Conservation (phyloP, 2,113 vertebrate genomes). For the mouse (Mus musculus) region GRCm39 chrX:99211501-99212000, state of each 20-base stretch:
- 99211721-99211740: conserved; percentile 6
- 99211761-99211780: neutral
- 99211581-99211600: too few relatives aligned
- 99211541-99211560: too few relatives aligned
- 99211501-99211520: too few relatives aligned
- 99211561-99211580: too few relatives aligned
- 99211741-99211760: neutral
- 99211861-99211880: neutral
- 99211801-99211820: neutral
- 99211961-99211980: conserved; percentile 35
- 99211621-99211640: too few relatives aligned
- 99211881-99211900: conserved; percentile 37
- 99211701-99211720: neutral
- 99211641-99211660: too few relatives aligned
- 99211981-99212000: conserved; percentile 28
- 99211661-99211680: too few relatives aligned
- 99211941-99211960: conserved; percentile 18
- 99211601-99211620: too few relatives aligned
- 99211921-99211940: conserved; percentile 37
- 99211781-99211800: neutral
- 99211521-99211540: too few relatives aligned
- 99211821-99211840: neutral
- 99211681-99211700: too few relatives aligned
- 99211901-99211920: conserved; percentile 15
- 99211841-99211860: conserved; percentile 9